Conservation (phyloP, 2,797 vertebrate species). For the Clarias fuscus region DNA sequence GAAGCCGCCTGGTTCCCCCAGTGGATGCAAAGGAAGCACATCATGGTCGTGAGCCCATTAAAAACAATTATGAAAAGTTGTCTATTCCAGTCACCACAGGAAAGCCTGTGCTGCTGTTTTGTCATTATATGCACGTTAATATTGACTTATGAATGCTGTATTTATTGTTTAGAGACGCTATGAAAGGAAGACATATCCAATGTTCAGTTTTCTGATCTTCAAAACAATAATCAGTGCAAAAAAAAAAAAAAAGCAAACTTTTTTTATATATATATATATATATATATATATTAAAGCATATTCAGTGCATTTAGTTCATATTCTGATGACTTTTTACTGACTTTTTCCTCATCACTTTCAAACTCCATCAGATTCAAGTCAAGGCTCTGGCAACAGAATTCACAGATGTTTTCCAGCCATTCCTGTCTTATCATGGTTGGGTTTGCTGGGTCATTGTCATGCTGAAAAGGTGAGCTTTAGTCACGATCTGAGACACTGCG, state of each 20-base stretch:
- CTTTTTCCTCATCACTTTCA: not conserved
- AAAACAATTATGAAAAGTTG: slow-evolving; percentile 52
- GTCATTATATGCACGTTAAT: not conserved
- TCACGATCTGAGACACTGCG: not conserved
- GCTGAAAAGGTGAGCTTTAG: not conserved
- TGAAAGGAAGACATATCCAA: not conserved
- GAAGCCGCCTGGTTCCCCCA: slow-evolving; percentile 67
- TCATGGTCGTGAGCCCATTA: slow-evolving; percentile 53
- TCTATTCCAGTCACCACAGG: slow-evolving; percentile 1
- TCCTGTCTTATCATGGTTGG: not conserved
- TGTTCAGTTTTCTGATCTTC: not conserved
- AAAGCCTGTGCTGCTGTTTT: not conserved
- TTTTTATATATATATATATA: no score
- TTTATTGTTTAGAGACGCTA: not conserved
- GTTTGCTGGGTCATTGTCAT: not conserved
- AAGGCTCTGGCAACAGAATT: not conserved
- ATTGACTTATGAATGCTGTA: not conserved
- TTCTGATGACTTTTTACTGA: not conserved
- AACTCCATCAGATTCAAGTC: not conserved
- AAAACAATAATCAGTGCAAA: not conserved
- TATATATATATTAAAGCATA: not conserved
- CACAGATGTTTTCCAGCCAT: not conserved
- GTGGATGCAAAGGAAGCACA: slow-evolving; percentile 61
- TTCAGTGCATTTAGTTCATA: not conserved
- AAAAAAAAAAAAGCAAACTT: not conserved